Percentiles rank a stretch among this genome's conserved stretches.
Conservation (phyloP, 53 echinoderm and acorn worm genomes). For the Actinopyga echinites region DNA sequence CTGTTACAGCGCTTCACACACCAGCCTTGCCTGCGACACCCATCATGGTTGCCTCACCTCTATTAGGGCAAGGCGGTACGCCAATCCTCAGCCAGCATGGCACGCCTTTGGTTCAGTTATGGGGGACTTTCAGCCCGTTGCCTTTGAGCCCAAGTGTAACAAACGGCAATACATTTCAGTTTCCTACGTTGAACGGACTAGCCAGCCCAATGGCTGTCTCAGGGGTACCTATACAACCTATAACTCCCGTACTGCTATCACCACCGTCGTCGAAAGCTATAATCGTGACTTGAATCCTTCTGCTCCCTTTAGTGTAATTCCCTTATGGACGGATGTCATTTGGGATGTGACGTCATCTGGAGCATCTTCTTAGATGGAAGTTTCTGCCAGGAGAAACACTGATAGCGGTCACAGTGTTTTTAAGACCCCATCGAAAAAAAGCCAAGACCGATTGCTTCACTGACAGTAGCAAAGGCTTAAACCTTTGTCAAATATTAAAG, state of each 20-base stretch:
- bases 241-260: slow-evolving; percentile 74
- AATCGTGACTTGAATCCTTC: slow-evolving; percentile 68
- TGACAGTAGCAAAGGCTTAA: too few relatives aligned
- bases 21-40: slow-evolving; percentile 84
- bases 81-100: slow-evolving; percentile 59
- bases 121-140: slow-evolving; percentile 98
- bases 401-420: too few relatives aligned
- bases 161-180: slow-evolving; percentile 85
- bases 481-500: too few relatives aligned
- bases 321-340: too few relatives aligned
- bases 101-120: slow-evolving; percentile 77
- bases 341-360: too few relatives aligned
- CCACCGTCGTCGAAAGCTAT: slow-evolving; percentile 93
- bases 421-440: too few relatives aligned
- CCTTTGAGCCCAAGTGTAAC: slow-evolving; percentile 86
- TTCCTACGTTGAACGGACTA: slow-evolving; percentile 80
- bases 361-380: too few relatives aligned
- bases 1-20: slow-evolving; percentile 65
- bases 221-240: slow-evolving; percentile 62
- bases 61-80: slow-evolving; percentile 75
- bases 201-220: slow-evolving; percentile 61
- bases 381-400: too few relatives aligned
- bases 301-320: too few relatives aligned
- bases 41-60: slow-evolving; percentile 89
- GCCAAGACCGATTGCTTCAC: too few relatives aligned